Evolutionary conservation across 2,113 vertebrate genomes (phyloP), one percentile per base, ranked within the genome.

Genomic region (Thunnus thynnus): DNA sequence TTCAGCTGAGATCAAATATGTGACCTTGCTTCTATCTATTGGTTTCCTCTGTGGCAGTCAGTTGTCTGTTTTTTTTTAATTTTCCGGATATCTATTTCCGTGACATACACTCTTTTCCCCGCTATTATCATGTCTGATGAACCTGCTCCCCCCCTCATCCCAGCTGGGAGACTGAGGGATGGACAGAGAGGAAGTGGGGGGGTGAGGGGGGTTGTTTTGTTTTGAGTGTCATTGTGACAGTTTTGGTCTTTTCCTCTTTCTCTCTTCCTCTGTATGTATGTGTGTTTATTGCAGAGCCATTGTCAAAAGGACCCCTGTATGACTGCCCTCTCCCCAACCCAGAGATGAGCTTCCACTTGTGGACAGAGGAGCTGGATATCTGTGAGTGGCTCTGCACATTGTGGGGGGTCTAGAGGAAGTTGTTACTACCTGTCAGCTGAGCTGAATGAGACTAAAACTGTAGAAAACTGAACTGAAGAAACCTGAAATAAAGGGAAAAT

Each of bases 291-390:
- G 54, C 82, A 95, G 95, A 91, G 41, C 88, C 88, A 87, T 90
- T 92, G 88, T 93, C 91, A 52, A 48, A 56, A 2, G 90, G 86
- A 50, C 69, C 83, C 0, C 83, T 94, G 73, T 86, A 82, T 64
- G 85, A 94, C 76, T 91, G 92, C 79, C 89, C 96, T 36, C 94
- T 98, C 82, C 96, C 97, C 85, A 97, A 96, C 78, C 97, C 97
- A 16, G 94, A 91, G 85, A 97, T 99, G 93, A 96, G 96, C 77
- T 97, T 98, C 91, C 96, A 98, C 89, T 88, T 97, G 75, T 99
- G 97, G 98, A 97, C 91, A 0, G 96, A 97, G 25, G 96, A 97
- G 0, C 95, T 98, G 61, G 93, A 96, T 67, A 92, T 91, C 94
- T 95, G 94, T 96, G 72, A 95, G 95, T 94, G 36, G 17, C 58